Evolutionary conservation across 1,140 invertebrate genomes (phyloP).

Genomic region (Drosophila seguyi): DNA sequence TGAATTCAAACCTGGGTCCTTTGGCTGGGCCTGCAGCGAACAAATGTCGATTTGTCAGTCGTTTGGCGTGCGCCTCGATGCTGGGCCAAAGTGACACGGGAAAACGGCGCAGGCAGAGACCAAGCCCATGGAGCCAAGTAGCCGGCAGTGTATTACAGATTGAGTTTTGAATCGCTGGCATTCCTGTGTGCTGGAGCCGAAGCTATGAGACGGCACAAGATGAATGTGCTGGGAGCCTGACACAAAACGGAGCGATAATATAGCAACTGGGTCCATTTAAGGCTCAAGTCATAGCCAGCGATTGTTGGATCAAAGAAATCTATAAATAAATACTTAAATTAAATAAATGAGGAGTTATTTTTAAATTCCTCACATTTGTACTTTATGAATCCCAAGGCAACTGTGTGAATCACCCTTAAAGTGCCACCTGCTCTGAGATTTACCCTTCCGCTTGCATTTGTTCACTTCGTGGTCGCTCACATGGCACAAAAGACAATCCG

Average conservation of each 20-base stretch:
- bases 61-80: slow-evolving; percentile 30
- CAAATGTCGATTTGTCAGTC: slow-evolving; percentile 64
- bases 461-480: slow-evolving; percentile 25
- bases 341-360: too few species aligned
- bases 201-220: slow-evolving; percentile 35
- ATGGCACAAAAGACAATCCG: slow-evolving; percentile 49
- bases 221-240: slow-evolving; percentile 22
- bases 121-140: slow-evolving; percentile 23
- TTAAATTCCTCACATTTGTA: not conserved
- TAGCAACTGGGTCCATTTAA: not conserved
- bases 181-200: slow-evolving; percentile 31
- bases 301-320: not conserved
- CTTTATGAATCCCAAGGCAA: not conserved
- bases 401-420: not conserved
- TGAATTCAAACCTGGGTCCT: not conserved
- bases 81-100: slow-evolving; percentile 3
- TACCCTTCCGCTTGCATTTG: slow-evolving; percentile 19
- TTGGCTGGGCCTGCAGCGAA: slow-evolving; percentile 47
- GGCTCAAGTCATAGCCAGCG: not conserved
- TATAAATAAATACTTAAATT: not conserved
- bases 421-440: not conserved
- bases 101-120: slow-evolving; percentile 2
- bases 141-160: slow-evolving; percentile 47
- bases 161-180: slow-evolving; percentile 53
- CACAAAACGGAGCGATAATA: slow-evolving; percentile 19